Base-by-base conservation (phyloP, 2,113 vertebrate genomes). In the Lophochroa leadbeateri region DNA sequence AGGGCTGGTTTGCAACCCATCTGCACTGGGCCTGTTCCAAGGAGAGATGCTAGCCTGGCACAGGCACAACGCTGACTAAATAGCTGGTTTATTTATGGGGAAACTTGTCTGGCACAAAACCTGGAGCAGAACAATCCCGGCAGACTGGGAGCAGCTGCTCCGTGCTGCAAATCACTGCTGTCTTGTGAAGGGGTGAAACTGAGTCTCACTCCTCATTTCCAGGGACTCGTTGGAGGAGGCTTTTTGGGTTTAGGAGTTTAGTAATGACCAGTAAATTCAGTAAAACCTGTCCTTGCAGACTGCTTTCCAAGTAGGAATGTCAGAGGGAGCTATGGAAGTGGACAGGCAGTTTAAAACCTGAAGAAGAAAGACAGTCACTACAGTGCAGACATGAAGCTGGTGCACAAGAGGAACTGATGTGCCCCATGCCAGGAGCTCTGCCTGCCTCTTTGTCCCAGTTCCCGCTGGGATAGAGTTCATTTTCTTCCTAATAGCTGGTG, bases 11-110 rank as follows among this genome's bases (percentile, higher is more conserved):
- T 88, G 85, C 82, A 94, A 90, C 88, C 91, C 92, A 92, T 96
- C 95, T 96, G 88, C 82, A 71, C 57, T 75, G 76, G 81, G 90
- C 49, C 31, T 35, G 41, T 61, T 96, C 90, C 96, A 96, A 47
- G 81, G 64, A 67, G 88, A 94, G 76, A 64, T 52, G 82, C 85
- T 88, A 1, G 31, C 90, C 92, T 95, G 90, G 92, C 88, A 86
- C 86, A 90, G 83, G 77, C 77, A 68, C 94, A 94, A 60, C 90
- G 46, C 79, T 95, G 86, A 94, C 83, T 97, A 65, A 96, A 93
- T 50, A 86, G 92, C 82, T 15, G 50, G 69, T 83, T 97, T 96
- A 88, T 95, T 96, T 96, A 92, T 79, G 88, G 92, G 92, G 69
- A 94, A 90, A 65, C 55, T 93, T 92, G 88, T 92, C 91, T 96